phyloP scores from a whole-genome alignment of 2,113 vertebrate species.

The Poicephalus meyeri region DNA sequence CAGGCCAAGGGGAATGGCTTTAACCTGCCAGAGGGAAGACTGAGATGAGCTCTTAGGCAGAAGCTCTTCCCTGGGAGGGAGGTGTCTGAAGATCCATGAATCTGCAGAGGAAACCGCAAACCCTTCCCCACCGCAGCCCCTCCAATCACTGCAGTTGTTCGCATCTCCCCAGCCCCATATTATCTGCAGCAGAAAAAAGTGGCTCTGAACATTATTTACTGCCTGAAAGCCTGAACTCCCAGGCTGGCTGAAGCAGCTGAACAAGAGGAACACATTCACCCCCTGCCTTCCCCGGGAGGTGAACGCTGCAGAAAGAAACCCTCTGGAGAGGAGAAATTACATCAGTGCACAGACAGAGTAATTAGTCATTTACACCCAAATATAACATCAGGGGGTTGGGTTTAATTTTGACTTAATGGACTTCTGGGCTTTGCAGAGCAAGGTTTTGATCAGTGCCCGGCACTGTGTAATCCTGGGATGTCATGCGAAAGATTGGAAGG shows the following conservation, averaged over 20 bases:
- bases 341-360: not conserved
- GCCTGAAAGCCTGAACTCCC: not conserved
- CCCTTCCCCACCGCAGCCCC: not conserved
- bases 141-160: not conserved
- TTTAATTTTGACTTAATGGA: not conserved
- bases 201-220: not conserved
- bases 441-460: not conserved
- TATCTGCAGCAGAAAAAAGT: not conserved
- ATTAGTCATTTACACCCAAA: conserved; percentile 6
- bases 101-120: not conserved
- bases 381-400: not conserved
- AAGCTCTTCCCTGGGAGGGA: not conserved
- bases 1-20: not conserved
- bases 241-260: not conserved
- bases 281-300: not conserved
- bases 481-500: not conserved
- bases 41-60: not conserved
- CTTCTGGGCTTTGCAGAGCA: not conserved
- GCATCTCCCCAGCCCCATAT: not conserved
- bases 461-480: not conserved
- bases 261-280: not conserved
- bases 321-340: not conserved
- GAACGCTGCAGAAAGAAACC: not conserved
- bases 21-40: not conserved
- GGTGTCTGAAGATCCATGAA: not conserved